Conservation (phyloP, 2,888 invertebrate species). For the Dynastes tityus region DNA sequence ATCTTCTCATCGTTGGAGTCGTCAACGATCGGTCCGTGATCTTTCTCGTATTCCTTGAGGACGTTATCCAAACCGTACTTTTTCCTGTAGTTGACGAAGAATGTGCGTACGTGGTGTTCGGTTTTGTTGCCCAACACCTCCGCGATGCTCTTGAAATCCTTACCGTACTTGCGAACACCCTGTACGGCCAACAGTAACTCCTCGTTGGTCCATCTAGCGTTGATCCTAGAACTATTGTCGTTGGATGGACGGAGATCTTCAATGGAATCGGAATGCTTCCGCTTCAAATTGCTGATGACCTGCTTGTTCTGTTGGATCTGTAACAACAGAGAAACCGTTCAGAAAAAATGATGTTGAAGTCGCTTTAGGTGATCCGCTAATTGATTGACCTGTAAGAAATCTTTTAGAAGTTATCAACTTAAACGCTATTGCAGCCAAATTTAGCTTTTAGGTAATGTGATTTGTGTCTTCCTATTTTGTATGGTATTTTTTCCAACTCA, state of each 20-base stretch:
- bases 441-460: slow-evolving; percentile 32
- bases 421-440: slow-evolving; percentile 34
- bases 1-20: slow-evolving; percentile 60
- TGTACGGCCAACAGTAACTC: slow-evolving; percentile 93
- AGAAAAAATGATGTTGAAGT: slow-evolving; percentile 5
- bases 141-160: slow-evolving; percentile 94
- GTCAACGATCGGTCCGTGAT: slow-evolving; percentile 74
- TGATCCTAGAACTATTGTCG: slow-evolving; percentile 75
- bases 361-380: slow-evolving; percentile 7
- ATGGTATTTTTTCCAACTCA: slow-evolving; percentile 23
- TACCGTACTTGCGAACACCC: slow-evolving; percentile 85
- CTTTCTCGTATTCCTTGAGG: slow-evolving; percentile 88
- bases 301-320: slow-evolving; percentile 98
- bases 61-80: slow-evolving; percentile 91
- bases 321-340: slow-evolving; percentile 63
- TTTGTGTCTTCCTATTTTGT: not conserved
- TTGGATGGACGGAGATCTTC: slow-evolving; percentile 68
- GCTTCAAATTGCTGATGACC: slow-evolving; percentile 88
- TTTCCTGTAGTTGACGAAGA: slow-evolving; percentile 92
- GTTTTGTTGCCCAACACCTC: slow-evolving; percentile 96
- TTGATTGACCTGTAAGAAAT: slow-evolving; percentile 29
- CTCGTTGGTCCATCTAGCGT: slow-evolving; percentile 93
- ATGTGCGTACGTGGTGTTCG: slow-evolving; percentile 92
- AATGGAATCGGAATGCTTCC: slow-evolving; percentile 76
- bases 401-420: slow-evolving; percentile 15